These are phyloP conservation scores for Hypomecis punctinalis DNA, from an alignment of 2,888 invertebrate genomes.

Conservation along the genomic window DNA sequence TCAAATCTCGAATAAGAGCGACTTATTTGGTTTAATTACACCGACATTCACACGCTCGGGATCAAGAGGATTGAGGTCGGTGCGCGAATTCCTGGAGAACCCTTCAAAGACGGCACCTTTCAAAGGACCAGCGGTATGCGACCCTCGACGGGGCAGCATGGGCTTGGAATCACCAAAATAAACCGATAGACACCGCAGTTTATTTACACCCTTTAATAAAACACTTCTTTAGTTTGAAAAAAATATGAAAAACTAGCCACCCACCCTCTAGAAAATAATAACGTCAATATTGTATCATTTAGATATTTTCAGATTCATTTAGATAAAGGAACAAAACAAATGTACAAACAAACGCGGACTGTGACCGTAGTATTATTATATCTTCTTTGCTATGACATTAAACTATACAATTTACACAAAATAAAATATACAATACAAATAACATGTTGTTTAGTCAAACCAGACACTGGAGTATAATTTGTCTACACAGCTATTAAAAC, in stretches of 20 bases:
- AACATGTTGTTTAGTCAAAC: too few species aligned
- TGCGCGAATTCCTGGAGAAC: conserved; percentile 29
- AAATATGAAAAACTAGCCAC: not conserved
- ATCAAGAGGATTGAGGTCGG: conserved; percentile 13
- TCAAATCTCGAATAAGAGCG: not conserved
- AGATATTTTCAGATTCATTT: too few species aligned
- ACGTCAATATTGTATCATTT: too few species aligned
- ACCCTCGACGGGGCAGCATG: conserved; percentile 1
- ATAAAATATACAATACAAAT: too few species aligned
- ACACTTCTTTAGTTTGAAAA: not conserved
- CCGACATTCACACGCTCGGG: conserved; percentile 6
- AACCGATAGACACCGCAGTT: not conserved
- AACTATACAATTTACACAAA: too few species aligned
- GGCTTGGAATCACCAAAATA: not conserved
- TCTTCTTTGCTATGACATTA: too few species aligned
- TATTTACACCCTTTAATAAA: not conserved
- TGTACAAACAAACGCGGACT: too few species aligned
- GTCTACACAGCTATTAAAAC: too few species aligned
- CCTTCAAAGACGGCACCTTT: conserved; percentile 26
- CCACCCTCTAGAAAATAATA: too few species aligned
- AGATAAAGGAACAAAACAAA: too few species aligned
- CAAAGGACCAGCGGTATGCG: not conserved
- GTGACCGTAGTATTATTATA: too few species aligned
- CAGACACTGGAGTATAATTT: too few species aligned
- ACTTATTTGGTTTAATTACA: conserved; percentile 17